phyloP scores from a whole-genome alignment of 1,140 invertebrate species.

The Aphaenogaster ashmeadi region DNA sequence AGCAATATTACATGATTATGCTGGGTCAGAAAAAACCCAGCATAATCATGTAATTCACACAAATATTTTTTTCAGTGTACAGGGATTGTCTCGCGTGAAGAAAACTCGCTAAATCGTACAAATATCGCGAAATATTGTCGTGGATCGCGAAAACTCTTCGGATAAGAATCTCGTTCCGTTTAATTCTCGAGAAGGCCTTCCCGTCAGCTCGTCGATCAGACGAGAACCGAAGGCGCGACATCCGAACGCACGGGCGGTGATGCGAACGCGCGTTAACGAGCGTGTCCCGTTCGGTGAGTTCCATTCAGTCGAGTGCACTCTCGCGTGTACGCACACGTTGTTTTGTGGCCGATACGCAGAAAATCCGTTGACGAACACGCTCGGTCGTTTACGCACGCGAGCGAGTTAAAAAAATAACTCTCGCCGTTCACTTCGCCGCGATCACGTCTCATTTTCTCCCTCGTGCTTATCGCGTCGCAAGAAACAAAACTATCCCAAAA shows the following conservation, averaged over 20 bases:
- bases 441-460: not conserved
- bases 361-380: slow-evolving; percentile 52
- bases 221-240: slow-evolving; percentile 6
- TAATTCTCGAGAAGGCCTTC: not conserved
- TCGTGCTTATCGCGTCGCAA: not conserved
- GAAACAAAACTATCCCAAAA: not conserved
- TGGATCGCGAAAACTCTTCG: not conserved
- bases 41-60: too few relatives aligned
- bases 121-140: not conserved
- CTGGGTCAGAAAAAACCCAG: too few relatives aligned
- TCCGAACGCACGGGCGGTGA: not conserved
- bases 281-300: not conserved
- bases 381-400: not conserved
- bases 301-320: slow-evolving; percentile 33
- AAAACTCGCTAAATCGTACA: not conserved
- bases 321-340: slow-evolving; percentile 22
- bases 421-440: not conserved
- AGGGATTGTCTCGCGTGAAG: not conserved
- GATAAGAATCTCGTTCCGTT: not conserved
- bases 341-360: slow-evolving; percentile 40
- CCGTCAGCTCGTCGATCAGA: not conserved
- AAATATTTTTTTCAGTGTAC: too few relatives aligned
- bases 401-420: slow-evolving; percentile 39
- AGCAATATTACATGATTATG: too few relatives aligned
- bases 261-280: slow-evolving; percentile 10